Percentiles rank a stretch among this genome's conserved stretches.
Evolutionary conservation across 1,140 invertebrate genomes (phyloP).

Genomic region (Tribolium castaneum): DNA sequence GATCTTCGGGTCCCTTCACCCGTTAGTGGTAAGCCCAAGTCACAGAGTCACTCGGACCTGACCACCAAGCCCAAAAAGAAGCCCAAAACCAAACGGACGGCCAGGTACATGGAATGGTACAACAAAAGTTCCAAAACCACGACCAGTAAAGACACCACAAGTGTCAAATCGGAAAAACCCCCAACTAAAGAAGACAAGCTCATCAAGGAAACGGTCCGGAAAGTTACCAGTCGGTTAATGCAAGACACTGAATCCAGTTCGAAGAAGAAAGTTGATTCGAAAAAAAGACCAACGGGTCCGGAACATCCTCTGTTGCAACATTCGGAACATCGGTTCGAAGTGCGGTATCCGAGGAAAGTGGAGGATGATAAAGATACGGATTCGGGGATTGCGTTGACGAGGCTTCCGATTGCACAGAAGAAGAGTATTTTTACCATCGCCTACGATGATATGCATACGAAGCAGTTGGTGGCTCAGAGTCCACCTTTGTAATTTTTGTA

Average conservation of each 20-base stretch:
- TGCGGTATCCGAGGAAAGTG: constrained; percentile 51
- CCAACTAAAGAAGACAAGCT: constrained; percentile 64
- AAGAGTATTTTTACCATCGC: constrained; percentile 95
- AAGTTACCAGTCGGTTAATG: constrained; percentile 48
- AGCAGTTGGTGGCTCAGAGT: constrained; percentile 68
- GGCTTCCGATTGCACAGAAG: constrained; percentile 85
- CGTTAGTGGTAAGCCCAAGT: constrained; percentile 40
- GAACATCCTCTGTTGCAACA: constrained; percentile 79
- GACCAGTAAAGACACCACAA: constrained; percentile 61
- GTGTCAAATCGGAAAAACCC: constrained; percentile 49
- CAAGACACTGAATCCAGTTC: constrained; percentile 54
- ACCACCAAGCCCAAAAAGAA: constrained; percentile 46
- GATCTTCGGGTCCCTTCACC: constrained; percentile 48
- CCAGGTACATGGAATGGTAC: constrained; percentile 75
- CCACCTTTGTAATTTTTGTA: constrained; percentile 52
- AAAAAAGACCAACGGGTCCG: constrained; percentile 53
- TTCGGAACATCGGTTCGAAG: constrained; percentile 79
- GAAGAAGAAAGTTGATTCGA: constrained; percentile 55
- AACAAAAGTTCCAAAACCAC: constrained; percentile 60
- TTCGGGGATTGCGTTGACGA: constrained; percentile 78
- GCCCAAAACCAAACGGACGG: constrained; percentile 36
- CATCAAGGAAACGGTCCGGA: constrained; percentile 51
- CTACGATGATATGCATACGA: constrained; percentile 85
- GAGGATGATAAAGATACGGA: constrained; percentile 81
- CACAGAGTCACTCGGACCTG: constrained; percentile 57